Conservation (phyloP, 1,140 invertebrate species). For the Pseudachorutes palmiensis region DNA sequence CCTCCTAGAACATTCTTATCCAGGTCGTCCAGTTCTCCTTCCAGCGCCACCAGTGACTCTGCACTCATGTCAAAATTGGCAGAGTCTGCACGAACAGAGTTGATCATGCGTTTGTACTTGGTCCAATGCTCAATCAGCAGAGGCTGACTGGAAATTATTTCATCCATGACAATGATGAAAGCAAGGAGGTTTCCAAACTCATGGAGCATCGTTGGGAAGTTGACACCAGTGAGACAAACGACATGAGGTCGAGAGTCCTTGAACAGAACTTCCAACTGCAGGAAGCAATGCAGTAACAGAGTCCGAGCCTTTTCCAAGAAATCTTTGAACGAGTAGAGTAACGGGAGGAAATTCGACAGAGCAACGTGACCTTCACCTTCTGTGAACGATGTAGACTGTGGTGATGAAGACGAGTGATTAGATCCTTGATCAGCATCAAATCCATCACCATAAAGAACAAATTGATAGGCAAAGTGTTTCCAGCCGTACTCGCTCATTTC, state of each 20-base stretch:
- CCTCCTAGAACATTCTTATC: slow-evolving; percentile 55
- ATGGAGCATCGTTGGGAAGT: slow-evolving; percentile 47
- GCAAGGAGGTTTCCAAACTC: slow-evolving; percentile 57
- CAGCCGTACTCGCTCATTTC: slow-evolving; percentile 18
- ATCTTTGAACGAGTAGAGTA: slow-evolving; percentile 25
- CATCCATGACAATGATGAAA: slow-evolving; percentile 63
- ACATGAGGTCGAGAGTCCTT: slow-evolving; percentile 36
- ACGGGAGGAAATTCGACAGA: slow-evolving; percentile 27
- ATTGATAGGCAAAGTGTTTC: slow-evolving; percentile 17
- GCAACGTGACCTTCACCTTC: slow-evolving; percentile 35
- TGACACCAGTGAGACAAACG: slow-evolving; percentile 24
- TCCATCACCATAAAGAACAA: slow-evolving; percentile 34
- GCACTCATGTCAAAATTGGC: slow-evolving; percentile 50
- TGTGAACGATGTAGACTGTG: slow-evolving; percentile 12
- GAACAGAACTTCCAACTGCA: slow-evolving; percentile 30
- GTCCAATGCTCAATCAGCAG: slow-evolving; percentile 60
- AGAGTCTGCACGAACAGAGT: slow-evolving; percentile 59
- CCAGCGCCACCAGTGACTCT: slow-evolving; percentile 54
- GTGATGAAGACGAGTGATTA: not conserved
- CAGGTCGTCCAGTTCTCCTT: slow-evolving; percentile 56
- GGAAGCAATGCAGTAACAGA: slow-evolving; percentile 20
- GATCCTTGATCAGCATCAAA: slow-evolving; percentile 13
- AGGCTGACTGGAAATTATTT: slow-evolving; percentile 54
- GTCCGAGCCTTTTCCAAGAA: slow-evolving; percentile 4
- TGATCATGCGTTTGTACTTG: slow-evolving; percentile 59